Conservation (phyloP, 2,888 invertebrate genomes). For the Drosophila melanosoma region DNA sequence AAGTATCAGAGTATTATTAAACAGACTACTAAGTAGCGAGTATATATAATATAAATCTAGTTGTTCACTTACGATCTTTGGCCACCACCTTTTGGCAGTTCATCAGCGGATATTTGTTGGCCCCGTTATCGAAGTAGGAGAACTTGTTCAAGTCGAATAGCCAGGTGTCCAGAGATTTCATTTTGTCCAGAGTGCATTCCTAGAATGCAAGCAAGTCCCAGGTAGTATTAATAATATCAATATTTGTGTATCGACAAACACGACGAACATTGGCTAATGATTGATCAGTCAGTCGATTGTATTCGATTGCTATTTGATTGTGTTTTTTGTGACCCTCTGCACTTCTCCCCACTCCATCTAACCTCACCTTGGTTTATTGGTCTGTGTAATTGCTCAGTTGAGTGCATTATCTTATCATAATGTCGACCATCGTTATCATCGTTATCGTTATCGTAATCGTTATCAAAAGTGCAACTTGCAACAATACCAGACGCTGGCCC, state of each 20-base stretch:
- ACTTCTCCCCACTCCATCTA: neutral
- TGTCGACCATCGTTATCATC: conserved; percentile 15
- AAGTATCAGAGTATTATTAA: neutral
- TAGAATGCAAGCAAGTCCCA: conserved; percentile 42
- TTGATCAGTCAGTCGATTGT: conserved; percentile 32
- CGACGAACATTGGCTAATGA: conserved; percentile 38
- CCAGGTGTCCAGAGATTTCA: conserved; percentile 83
- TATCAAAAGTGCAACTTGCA: conserved; percentile 17
- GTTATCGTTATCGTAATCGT: conserved; percentile 12
- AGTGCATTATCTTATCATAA: conserved; percentile 62
- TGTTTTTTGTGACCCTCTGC: neutral
- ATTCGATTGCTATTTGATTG: conserved; percentile 13
- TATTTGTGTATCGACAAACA: conserved; percentile 25
- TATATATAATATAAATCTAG: neutral
- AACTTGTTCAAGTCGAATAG: conserved; percentile 85
- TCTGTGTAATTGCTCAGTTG: conserved; percentile 48
- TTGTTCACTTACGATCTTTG: conserved; percentile 79
- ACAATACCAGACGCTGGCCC: conserved; percentile 22
- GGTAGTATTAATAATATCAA: conserved; percentile 22
- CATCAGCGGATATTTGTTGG: conserved; percentile 82
- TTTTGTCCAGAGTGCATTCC: conserved; percentile 83
- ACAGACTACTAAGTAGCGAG: neutral
- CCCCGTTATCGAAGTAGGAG: conserved; percentile 79
- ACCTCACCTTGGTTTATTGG: conserved; percentile 15
- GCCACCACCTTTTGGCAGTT: conserved; percentile 85